Evolutionary conservation across 2,888 invertebrate genomes (phyloP), one percentile per base, ranked within the genome.

Genomic region (Ophonus ardosiacus): DNA sequence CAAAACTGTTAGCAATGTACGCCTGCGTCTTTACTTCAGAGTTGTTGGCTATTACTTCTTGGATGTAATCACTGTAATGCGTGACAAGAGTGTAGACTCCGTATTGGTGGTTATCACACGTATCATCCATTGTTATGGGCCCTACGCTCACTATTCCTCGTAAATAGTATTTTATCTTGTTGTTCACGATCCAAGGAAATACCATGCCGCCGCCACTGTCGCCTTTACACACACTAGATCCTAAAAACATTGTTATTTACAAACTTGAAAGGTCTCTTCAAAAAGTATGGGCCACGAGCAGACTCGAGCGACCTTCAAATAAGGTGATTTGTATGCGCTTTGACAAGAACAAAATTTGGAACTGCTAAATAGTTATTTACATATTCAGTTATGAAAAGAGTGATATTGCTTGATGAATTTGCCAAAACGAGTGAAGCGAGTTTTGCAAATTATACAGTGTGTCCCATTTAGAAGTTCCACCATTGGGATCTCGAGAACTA

Each of bases 191-290:
- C 0, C 88, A 88, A 0, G 90, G 88, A 85, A 92, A 91, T 0
- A 90, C 90, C 0, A 92, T 87, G 0, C 92, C 92, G 0, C 92
- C 92, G 0, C 92, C 92, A 81, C 91, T 92, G 89, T 92, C 92
- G 0, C 92, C 92, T 82, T 90, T 88, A 86, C 92, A 92, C 0
- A 92, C 87, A 0, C 91, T 90, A 4, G 90, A 91, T 2, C 91
- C 91, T 92, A 88, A 0, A 40, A 86, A 57, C 61, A 84, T 56
- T 61, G 1, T 17, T 17, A 18, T 8, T 43, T 17, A 15, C 15
- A 71, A 71, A 24, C 31, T 15, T 68, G 10, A 7, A 17, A 18
- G 8, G 5, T 13, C 0, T 63, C 10, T 63, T n/a, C 17, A 2
- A 21, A 18, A 31, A 31, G 5, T 31, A 31, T 4, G 31, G n/a